Evolutionary conservation across 2,888 invertebrate genomes (phyloP), one percentile per base, ranked within the genome.

Genomic region (Scotopteryx bipunctaria): DNA sequence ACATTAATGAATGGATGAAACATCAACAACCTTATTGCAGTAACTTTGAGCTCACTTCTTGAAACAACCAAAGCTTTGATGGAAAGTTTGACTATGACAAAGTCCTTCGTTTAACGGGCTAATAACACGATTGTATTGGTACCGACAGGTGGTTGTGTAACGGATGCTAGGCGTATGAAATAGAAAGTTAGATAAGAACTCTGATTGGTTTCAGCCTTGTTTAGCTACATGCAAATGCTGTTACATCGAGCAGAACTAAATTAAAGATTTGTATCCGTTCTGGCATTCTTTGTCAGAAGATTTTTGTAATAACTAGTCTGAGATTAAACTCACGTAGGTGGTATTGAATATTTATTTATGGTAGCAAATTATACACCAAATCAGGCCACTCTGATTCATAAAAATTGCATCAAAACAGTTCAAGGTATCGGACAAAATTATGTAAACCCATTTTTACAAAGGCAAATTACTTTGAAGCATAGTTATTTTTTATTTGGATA

Each of bases 161-260:
- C 64, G 55, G 63, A 65, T 66, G 61, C 61, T 61, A 62, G 59
- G 69, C 53, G 52, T 57, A 67, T 61, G 63, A 71, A 74, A 71
- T 78, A 74, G 78, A 80, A 80, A 80, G 79, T 78, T 51, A 66
- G 68, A 77, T 72, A 74, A 69, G 56, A 67, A 47, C 55, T 67
- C 67, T 72, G 76, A 78, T 76, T 73, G 67, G 66, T 73, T 74
- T 73, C 75, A 75, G 71, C 61, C 59, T 66, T 66, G 66, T 69
- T 67, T 67, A 63, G 64, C 65, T 62, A 63, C 68, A 76, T 73
- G 75, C 71, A 73, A 76, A 76, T 75, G 64, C 47, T 64, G 60
- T 73, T 72, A 67, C 70, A 69, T 71, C 67, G 54, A 45, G 9
- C 48, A 48, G 37, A 43, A 55, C 55, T 59, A 63, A 63, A 63